These are phyloP conservation scores for Rhadinocentrus ornatus DNA, from an alignment of 2,797 vertebrate genomes.

Conservation along the genomic window DNA sequence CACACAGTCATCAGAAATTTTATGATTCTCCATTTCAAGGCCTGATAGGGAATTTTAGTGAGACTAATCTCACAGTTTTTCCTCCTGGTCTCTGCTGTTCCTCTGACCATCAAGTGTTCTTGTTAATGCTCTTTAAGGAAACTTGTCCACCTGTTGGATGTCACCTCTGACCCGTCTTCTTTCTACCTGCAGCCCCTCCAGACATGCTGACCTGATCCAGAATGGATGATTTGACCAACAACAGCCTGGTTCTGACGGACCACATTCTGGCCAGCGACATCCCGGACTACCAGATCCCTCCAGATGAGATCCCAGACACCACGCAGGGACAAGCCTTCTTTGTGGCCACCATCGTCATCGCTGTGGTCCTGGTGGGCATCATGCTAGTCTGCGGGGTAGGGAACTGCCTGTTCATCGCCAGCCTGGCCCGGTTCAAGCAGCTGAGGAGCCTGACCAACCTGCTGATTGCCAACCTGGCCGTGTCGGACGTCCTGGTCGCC, in stretches of 20 bases:
- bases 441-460: slow-evolving; percentile 93
- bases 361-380: slow-evolving; percentile 87
- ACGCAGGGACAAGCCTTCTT: slow-evolving; percentile 89
- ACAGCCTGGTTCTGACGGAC: slow-evolving; percentile 37
- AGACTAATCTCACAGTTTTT: too few relatives aligned
- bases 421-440: slow-evolving; percentile 89
- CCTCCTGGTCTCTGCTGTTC: too few relatives aligned
- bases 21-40: too few relatives aligned
- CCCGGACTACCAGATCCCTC: slow-evolving; percentile 86
- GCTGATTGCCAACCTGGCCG: slow-evolving; percentile 92
- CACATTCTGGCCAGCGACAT: slow-evolving; percentile 68
- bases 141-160: neutral
- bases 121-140: neutral
- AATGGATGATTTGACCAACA: slow-evolving; percentile 41
- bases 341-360: slow-evolving; percentile 87
- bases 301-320: slow-evolving; percentile 86
- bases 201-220: slow-evolving; percentile 33
- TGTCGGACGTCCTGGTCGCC: slow-evolving; percentile 94
- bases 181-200: slow-evolving; percentile 2
- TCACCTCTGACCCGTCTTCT: neutral
- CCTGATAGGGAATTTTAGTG: too few relatives aligned
- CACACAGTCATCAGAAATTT: too few relatives aligned
- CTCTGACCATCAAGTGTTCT: neutral
- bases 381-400: slow-evolving; percentile 93
- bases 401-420: slow-evolving; percentile 91